phyloP scores from a whole-genome alignment of 1,140 invertebrate species.

The Cydia strobilella region DNA sequence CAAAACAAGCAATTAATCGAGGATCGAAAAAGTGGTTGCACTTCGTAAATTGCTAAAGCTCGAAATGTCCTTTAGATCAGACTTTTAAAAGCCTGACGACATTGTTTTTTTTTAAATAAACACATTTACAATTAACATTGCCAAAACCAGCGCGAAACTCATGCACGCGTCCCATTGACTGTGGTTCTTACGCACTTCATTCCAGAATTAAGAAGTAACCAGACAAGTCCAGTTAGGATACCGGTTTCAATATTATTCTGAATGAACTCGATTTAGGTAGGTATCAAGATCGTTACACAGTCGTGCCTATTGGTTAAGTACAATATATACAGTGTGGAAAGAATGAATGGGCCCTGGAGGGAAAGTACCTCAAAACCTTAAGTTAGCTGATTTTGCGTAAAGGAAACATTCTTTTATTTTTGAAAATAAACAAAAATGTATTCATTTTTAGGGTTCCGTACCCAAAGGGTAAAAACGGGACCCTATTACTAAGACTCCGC shows the following conservation, averaged over 20 bases:
- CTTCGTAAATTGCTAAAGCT: background rate
- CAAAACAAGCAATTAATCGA: too few relatives aligned
- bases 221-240: slow-evolving; percentile 62
- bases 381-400: too few relatives aligned
- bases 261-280: slow-evolving; percentile 2
- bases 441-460: too few relatives aligned
- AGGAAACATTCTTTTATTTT: too few relatives aligned
- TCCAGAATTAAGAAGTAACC: slow-evolving; percentile 57
- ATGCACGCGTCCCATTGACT: slow-evolving; percentile 50
- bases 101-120: background rate
- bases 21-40: too few relatives aligned
- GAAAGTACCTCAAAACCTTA: too few relatives aligned
- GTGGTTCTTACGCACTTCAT: slow-evolving; percentile 46
- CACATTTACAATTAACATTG: background rate
- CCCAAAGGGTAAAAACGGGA: too few relatives aligned
- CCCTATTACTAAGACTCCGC: too few relatives aligned
- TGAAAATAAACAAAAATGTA: too few relatives aligned
- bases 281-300: background rate
- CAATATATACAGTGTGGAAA: too few relatives aligned
- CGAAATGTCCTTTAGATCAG: background rate
- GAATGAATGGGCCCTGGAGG: too few relatives aligned
- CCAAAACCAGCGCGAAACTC: slow-evolving; percentile 39
- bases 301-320: background rate
- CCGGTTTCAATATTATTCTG: slow-evolving; percentile 62
- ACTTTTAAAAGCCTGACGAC: background rate